Conservation (phyloP, 2,888 invertebrate genomes). For the Pediacus dermestoides region DNA sequence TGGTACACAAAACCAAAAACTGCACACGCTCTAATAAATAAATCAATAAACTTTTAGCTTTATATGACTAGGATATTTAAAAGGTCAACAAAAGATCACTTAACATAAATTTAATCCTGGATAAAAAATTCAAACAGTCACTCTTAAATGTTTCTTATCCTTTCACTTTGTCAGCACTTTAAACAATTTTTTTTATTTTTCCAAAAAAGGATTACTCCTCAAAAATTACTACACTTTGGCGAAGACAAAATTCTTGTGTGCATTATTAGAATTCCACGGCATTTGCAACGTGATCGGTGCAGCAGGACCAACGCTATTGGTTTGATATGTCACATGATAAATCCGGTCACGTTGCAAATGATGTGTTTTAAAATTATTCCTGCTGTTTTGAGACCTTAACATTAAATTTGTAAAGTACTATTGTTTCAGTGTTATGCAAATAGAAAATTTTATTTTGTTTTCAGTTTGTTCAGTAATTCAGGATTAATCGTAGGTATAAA, state of each 20-base stretch:
- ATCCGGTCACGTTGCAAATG: constrained; percentile 41
- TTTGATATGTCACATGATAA: constrained; percentile 31
- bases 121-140: too few relatives aligned
- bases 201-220: not conserved
- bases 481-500: constrained; percentile 1
- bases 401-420: constrained; percentile 3
- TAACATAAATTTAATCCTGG: too few relatives aligned
- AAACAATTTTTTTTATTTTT: not conserved
- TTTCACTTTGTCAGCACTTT: not conserved
- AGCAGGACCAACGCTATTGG: constrained; percentile 33
- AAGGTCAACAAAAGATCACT: too few relatives aligned
- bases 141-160: not conserved
- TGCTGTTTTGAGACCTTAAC: constrained; percentile 1
- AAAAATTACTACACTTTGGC: too few relatives aligned
- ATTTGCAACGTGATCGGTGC: constrained; percentile 40
- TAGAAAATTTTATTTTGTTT: too few relatives aligned
- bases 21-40: too few relatives aligned
- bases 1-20: too few relatives aligned
- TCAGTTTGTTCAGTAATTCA: not conserved
- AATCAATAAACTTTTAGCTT: too few relatives aligned
- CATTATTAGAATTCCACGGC: too few relatives aligned
- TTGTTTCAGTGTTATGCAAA: not conserved
- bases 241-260: too few relatives aligned
- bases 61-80: too few relatives aligned
- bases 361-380: constrained; percentile 26